phyloP scores from a whole-genome alignment of 2,888 invertebrate genomes.

The Trimorus sp. region DNA sequence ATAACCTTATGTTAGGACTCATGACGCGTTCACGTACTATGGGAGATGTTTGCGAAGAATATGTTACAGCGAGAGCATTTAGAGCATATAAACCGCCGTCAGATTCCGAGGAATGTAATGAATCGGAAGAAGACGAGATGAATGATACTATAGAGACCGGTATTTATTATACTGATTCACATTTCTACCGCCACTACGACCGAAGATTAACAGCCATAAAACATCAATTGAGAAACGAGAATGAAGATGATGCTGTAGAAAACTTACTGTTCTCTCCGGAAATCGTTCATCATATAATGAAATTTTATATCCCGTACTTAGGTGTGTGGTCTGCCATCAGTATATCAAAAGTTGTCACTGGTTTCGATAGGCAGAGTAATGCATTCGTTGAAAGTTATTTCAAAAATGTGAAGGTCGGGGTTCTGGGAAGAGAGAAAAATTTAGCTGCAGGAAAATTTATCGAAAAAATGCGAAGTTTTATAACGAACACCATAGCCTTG shows the following conservation, averaged over 20 bases:
- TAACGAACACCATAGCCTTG: neutral
- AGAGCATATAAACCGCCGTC: no score
- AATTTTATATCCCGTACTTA: constrained; percentile 18
- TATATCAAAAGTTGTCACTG: neutral
- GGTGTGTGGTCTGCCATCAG: constrained; percentile 18
- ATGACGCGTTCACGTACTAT: neutral
- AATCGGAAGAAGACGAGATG: no score
- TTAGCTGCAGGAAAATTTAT: neutral
- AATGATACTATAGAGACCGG: neutral
- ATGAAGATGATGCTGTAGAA: neutral
- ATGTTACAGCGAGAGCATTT: neutral
- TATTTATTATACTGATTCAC: neutral
- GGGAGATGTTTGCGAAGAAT: neutral
- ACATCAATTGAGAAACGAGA: neutral
- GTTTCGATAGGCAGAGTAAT: constrained; percentile 22
- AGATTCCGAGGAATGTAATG: no score
- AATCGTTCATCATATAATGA: constrained; percentile 11
- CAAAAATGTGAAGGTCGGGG: constrained; percentile 1
- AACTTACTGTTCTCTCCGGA: neutral
- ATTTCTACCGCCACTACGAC: neutral
- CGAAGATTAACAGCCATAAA: neutral
- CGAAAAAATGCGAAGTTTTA: neutral
- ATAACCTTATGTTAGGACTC: neutral
- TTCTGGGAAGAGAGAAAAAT: neutral
- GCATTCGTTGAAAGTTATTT: constrained; percentile 20